Conservation (phyloP, 2,888 invertebrate genomes). For the Ischnus inquisitorius region DNA sequence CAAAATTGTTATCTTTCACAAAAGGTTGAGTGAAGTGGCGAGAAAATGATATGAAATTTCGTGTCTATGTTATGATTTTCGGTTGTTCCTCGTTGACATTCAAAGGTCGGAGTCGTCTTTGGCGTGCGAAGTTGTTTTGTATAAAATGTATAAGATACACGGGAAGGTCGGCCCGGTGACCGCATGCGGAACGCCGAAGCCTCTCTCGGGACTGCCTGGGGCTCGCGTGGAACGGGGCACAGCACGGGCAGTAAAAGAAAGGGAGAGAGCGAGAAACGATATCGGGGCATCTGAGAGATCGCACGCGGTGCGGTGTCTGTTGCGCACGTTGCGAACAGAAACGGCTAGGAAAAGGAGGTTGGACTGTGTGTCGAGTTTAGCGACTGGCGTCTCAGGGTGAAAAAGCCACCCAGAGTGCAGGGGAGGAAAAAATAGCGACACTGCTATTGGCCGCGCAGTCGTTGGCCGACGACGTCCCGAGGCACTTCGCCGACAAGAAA, state of each 20-base stretch:
- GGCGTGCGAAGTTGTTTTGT: constrained; percentile 3
- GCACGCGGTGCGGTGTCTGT: constrained; percentile 56
- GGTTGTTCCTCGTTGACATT: neutral
- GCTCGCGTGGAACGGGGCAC: constrained; percentile 4
- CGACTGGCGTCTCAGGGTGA: constrained; percentile 38
- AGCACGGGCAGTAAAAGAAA: constrained; percentile 13
- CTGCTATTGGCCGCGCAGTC: constrained; percentile 45
- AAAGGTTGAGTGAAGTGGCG: no score
- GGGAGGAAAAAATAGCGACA: constrained; percentile 52
- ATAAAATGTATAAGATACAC: constrained; percentile 38
- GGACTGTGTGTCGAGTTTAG: constrained; percentile 32
- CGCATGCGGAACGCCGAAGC: constrained; percentile 50
- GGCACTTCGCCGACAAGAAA: neutral
- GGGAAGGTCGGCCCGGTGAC: constrained; percentile 44
- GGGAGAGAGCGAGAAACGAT: constrained; percentile 22
- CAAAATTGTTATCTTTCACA: no score
- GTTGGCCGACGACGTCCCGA: constrained; percentile 14
- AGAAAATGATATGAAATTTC: neutral
- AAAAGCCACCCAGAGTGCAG: constrained; percentile 67
- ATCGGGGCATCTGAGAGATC: constrained; percentile 48
- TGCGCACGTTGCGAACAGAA: constrained; percentile 60
- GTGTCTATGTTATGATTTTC: neutral
- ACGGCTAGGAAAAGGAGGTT: constrained; percentile 49
- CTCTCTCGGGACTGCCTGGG: constrained; percentile 51
- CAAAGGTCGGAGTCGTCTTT: constrained; percentile 23